Conservation (phyloP, 2,888 invertebrate species). For the Coleophora flavipennella region DNA sequence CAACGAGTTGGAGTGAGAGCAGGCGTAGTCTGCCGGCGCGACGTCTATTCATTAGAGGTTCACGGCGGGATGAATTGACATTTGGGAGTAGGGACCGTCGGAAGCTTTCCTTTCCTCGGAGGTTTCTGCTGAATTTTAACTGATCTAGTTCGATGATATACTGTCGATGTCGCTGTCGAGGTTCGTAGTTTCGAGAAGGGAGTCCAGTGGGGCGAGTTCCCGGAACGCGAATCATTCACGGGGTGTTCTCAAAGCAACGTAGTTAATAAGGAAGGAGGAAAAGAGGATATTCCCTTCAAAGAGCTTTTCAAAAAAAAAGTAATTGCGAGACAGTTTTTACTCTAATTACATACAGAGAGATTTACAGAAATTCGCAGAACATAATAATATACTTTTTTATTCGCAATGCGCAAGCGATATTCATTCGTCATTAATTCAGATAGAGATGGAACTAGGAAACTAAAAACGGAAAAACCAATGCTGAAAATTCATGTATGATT, state of each 20-base stretch:
- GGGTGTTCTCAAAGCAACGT: neutral
- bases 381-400: too few relatives aligned
- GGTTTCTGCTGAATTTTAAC: conserved; percentile 58
- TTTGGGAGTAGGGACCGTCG: conserved; percentile 55
- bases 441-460: too few relatives aligned
- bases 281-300: neutral
- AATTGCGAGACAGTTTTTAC: neutral
- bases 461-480: too few relatives aligned
- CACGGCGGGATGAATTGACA: conserved; percentile 68
- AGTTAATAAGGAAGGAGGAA: neutral
- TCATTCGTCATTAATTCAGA: too few relatives aligned
- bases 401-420: too few relatives aligned
- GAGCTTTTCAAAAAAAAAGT: neutral
- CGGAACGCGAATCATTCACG: too few relatives aligned
- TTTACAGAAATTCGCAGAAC: too few relatives aligned
- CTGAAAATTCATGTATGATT: too few relatives aligned
- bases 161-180: neutral
- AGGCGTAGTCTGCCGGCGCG: conserved; percentile 37
- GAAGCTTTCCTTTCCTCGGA: conserved; percentile 51
- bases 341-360: too few relatives aligned
- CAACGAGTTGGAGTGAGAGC: conserved; percentile 41
- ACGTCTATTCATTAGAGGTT: conserved; percentile 68
- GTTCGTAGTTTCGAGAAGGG: neutral
- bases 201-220: too few relatives aligned
- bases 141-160: conserved; percentile 7